These are phyloP conservation scores for Mormyrops attenuatus DNA, from an alignment of 2,797 vertebrate species.

Conservation along the genomic window DNA sequence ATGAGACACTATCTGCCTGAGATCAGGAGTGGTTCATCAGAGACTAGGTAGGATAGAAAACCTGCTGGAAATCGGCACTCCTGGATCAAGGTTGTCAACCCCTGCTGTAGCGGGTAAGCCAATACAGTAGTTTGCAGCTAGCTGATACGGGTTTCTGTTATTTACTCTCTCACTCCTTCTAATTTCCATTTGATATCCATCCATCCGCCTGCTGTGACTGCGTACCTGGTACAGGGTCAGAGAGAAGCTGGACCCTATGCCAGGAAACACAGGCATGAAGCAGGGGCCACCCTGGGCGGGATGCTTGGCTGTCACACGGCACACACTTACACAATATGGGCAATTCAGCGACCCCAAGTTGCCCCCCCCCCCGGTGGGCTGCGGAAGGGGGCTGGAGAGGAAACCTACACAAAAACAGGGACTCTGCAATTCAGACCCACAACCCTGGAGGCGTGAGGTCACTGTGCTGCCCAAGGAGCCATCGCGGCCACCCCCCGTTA, in stretches of 20 bases:
- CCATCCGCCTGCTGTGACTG: not conserved
- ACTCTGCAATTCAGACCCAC: not conserved
- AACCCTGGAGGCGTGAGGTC: not conserved
- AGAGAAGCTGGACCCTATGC: not conserved
- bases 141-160: not conserved
- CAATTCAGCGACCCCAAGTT: not conserved
- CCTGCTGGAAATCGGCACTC: not conserved
- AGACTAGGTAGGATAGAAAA: not conserved
- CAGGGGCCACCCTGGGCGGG: not conserved
- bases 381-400: not conserved
- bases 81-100: not conserved
- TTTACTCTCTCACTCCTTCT: not conserved
- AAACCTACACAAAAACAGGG: not conserved
- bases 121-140: not conserved
- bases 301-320: not conserved
- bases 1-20: not conserved
- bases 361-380: not conserved
- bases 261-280: not conserved
- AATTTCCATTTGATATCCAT: not conserved
- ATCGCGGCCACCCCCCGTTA: not conserved
- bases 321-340: not conserved
- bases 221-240: not conserved
- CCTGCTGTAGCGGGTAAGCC: not conserved
- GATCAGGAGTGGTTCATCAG: not conserved
- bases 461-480: not conserved